phyloP scores from a whole-genome alignment of 2,888 invertebrate genomes.

The Heliconius ethilla region DNA sequence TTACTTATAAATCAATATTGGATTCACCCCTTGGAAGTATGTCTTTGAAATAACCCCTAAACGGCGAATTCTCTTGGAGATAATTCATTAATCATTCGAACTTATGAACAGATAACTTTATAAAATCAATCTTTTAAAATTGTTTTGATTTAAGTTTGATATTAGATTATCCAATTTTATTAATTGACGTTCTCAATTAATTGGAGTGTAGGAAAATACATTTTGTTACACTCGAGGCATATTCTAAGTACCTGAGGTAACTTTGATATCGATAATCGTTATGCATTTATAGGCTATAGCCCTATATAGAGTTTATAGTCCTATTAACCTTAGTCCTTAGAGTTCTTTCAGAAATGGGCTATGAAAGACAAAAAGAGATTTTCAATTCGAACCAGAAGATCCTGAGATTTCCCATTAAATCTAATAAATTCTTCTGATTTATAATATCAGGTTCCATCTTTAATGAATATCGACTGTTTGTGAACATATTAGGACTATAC shows the following conservation, averaged over 20 bases:
- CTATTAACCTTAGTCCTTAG: neutral
- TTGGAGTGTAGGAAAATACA: neutral
- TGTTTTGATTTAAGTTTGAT: constrained; percentile 12
- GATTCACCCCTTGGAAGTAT: constrained; percentile 53
- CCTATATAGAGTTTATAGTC: neutral
- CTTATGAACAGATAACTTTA: constrained; percentile 30
- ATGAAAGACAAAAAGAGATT: neutral
- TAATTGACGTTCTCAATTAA: neutral
- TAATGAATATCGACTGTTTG: neutral
- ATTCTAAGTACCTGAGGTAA: neutral
- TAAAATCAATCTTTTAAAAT: constrained; percentile 25
- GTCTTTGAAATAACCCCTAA: constrained; percentile 55
- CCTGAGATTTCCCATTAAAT: neutral
- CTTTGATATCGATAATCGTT: too few species aligned
- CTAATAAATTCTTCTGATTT: neutral
- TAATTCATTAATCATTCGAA: constrained; percentile 45
- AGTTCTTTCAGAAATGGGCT: neutral
- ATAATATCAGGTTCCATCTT: too few species aligned
- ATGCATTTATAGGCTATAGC: too few species aligned
- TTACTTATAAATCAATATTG: constrained; percentile 59
- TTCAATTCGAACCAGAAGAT: neutral
- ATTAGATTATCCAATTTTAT: constrained; percentile 18
- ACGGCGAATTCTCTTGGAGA: constrained; percentile 37
- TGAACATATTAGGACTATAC: neutral
- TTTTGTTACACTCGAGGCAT: neutral